A percentile compares a stretch with the other conserved stretches of the same genome.
Conservation (phyloP, 2,113 vertebrate genomes). For the Sceloporus tristichus region DNA sequence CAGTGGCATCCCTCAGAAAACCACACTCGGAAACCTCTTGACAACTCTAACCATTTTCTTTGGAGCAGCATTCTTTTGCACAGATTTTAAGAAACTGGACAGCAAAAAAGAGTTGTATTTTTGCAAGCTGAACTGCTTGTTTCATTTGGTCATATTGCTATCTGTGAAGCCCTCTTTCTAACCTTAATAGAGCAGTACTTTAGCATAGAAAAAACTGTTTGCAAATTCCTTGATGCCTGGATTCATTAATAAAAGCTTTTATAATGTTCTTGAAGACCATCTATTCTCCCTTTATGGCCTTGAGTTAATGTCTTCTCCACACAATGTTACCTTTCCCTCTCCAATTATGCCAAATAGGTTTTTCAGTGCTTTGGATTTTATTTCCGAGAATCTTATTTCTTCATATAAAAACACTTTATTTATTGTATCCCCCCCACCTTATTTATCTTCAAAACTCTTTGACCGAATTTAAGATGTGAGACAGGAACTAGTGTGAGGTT, state of each 20-base stretch:
- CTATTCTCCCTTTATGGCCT: conserved; percentile 32
- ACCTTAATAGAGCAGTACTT: conserved; percentile 27
- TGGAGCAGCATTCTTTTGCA: background rate
- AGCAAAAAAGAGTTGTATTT: background rate
- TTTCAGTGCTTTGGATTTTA: conserved; percentile 12
- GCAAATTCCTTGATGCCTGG: conserved; percentile 51
- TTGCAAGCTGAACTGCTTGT: conserved; percentile 5
- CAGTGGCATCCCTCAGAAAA: conserved; percentile 23
- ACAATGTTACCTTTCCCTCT: conserved; percentile 41
- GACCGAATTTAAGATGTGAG: background rate
- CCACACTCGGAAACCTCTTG: conserved; percentile 30
- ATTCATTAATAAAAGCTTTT: conserved; percentile 54
- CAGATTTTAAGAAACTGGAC: background rate
- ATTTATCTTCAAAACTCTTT: background rate
- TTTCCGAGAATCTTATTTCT: conserved; percentile 52
- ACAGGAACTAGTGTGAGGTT: background rate
- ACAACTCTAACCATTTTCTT: background rate
- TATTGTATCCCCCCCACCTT: too few species aligned
- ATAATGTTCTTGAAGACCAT: conserved; percentile 52
- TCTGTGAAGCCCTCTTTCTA: conserved; percentile 9
- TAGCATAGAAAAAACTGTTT: conserved; percentile 42
- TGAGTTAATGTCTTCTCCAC: conserved; percentile 48
- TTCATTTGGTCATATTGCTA: background rate
- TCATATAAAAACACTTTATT: conserved; percentile 25
- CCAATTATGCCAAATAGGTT: conserved; percentile 53